Evolutionary conservation across 1,140 invertebrate genomes (phyloP), one percentile per base, ranked within the genome.

Genomic region (Lepidurus packardi): DNA sequence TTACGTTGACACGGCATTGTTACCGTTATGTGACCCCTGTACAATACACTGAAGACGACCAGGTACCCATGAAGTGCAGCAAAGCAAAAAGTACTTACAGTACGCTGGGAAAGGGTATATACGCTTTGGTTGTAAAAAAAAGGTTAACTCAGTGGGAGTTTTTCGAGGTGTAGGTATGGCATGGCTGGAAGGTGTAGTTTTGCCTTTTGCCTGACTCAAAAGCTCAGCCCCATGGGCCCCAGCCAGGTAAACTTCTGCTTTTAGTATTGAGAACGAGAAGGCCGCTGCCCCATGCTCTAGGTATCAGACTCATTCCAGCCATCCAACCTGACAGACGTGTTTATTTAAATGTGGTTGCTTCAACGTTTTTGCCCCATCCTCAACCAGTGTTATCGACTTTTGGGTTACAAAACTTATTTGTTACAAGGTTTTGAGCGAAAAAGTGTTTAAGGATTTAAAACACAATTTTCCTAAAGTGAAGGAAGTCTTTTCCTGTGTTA

Each of bases 1-100:
- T 13, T 21, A 65, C 53, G 53, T 65, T 65, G 53, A 65, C 53
- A 65, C 53, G 53, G 53, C 21, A 65, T 65, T 65, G n/a, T 65
- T 65, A 65, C 53, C 53, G 53, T 65, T 65, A 65, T 65, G n/a
- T 65, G 16, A n/a, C 16, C 53, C 53, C 53, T 21, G 16, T 11
- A 65, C 53, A 65, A 16, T 21, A 21, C 53, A 65, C 16, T 21
- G 21, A 65, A 13, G 16, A 65, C 13, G 53, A 13, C 53, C 34
- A 2, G 34, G 34, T n/a, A 65, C 53, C 53, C 53, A 65, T 13
- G 21, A 65, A 21, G 53, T n/a, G 53, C 16, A 65, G 53, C 16
- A 65, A 21, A 65, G 53, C 13, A 65, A 21, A 34, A 34, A 34
- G 34, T 34, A 34, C 4, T 34, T 34, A 34, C 34, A 34, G 34